Evolutionary conservation across 2,113 vertebrate genomes (phyloP).

Genomic region (Caloenas nicobarica): DNA sequence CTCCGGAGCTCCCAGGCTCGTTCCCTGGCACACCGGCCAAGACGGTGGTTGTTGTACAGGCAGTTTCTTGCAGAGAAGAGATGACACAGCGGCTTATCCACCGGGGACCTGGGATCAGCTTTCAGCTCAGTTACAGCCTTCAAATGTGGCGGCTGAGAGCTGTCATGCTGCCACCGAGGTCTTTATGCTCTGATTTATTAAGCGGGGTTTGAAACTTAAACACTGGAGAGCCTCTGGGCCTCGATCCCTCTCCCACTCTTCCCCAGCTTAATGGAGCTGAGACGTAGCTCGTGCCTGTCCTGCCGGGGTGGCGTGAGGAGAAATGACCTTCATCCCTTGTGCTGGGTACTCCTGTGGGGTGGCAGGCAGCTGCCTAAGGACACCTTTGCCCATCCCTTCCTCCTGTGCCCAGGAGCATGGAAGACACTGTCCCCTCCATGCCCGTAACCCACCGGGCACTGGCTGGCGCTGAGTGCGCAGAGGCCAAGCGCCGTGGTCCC

Average conservation of each 20-base stretch:
- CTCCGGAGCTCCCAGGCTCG: background rate
- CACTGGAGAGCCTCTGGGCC: background rate
- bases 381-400: background rate
- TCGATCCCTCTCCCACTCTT: background rate
- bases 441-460: rapidly evolving
- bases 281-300: background rate
- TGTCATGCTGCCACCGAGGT: constrained; percentile 58
- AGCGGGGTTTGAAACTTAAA: constrained; percentile 16
- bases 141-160: constrained; percentile 56
- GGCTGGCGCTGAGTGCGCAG: background rate
- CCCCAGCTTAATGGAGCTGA: background rate
- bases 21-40: background rate
- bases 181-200: constrained; percentile 67
- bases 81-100: constrained; percentile 58
- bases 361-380: background rate
- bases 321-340: background rate
- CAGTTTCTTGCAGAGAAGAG: constrained; percentile 58
- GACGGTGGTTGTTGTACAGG: constrained; percentile 37
- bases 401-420: rapidly evolving
- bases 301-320: background rate
- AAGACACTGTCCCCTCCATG: background rate
- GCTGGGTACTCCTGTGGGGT: background rate
- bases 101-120: constrained; percentile 50
- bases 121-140: constrained; percentile 49
- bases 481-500: background rate